Conservation (phyloP, 2,113 vertebrate genomes). For the Podocnemis expansa region DNA sequence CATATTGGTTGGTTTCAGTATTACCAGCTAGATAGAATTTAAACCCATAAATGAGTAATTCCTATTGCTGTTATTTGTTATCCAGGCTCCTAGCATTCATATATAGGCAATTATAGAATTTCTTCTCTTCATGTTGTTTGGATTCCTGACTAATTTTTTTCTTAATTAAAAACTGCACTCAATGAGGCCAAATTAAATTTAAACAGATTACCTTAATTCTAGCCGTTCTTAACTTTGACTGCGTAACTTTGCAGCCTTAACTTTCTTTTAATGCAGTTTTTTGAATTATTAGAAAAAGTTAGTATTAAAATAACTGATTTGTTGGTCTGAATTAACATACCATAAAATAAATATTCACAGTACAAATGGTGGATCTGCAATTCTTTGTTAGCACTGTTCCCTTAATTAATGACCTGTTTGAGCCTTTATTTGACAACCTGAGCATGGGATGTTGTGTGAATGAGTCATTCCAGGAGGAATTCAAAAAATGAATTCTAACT, state of each 20-base stretch:
- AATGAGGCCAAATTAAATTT: background rate
- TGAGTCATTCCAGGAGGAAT: background rate
- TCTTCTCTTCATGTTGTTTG: background rate
- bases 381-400: background rate
- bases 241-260: background rate
- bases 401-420: background rate
- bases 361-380: background rate
- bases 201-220: background rate
- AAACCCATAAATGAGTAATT: background rate
- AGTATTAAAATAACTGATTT: background rate
- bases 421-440: background rate
- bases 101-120: background rate
- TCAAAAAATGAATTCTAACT: background rate
- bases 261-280: background rate
- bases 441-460: background rate
- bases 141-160: too few relatives aligned
- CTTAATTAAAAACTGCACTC: background rate
- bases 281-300: background rate
- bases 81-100: background rate
- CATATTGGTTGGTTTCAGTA: background rate
- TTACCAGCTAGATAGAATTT: background rate
- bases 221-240: background rate
- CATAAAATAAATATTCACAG: background rate
- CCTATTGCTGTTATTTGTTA: background rate
- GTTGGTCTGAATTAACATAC: background rate